These are phyloP conservation scores for Caligus rogercresseyi DNA, from an alignment of 1,140 invertebrate genomes.

Conservation along the genomic window DNA sequence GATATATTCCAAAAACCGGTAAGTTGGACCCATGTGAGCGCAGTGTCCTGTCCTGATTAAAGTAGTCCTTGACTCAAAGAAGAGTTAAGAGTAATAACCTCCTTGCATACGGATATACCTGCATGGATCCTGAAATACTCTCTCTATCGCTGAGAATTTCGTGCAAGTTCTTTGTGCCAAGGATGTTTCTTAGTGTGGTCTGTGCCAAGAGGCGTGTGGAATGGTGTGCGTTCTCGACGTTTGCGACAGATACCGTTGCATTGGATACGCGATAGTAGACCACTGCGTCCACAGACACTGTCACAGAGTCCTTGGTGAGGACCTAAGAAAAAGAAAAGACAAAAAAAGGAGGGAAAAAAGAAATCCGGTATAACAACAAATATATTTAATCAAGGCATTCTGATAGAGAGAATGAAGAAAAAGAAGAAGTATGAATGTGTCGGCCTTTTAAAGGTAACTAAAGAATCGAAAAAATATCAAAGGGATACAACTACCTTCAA, in stretches of 20 bases:
- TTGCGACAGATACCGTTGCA: conserved; percentile 85
- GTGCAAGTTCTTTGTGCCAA: conserved; percentile 32
- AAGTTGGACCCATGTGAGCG: no score
- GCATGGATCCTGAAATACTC: conserved; percentile 18
- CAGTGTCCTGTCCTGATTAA: no score
- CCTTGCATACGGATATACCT: conserved; percentile 14
- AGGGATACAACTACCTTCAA: no score
- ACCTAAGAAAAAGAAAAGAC: conserved; percentile 6
- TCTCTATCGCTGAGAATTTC: conserved; percentile 32
- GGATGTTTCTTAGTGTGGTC: conserved; percentile 32
- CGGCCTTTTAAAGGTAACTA: not conserved
- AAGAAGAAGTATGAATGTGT: not conserved
- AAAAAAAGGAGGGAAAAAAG: not conserved
- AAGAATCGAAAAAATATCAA: no score
- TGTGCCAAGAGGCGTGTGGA: conserved; percentile 29
- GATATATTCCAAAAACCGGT: no score
- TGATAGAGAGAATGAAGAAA: not conserved
- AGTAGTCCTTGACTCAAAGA: no score
- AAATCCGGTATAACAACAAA: no score
- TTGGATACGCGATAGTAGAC: conserved; percentile 54
- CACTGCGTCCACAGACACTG: conserved; percentile 33
- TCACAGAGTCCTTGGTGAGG: conserved; percentile 27
- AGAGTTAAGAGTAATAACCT: no score
- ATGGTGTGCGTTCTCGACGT: conserved; percentile 89
- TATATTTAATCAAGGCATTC: no score